phyloP scores from a whole-genome alignment of 2,797 vertebrate genomes.

The Galagoides demidoff region DNA sequence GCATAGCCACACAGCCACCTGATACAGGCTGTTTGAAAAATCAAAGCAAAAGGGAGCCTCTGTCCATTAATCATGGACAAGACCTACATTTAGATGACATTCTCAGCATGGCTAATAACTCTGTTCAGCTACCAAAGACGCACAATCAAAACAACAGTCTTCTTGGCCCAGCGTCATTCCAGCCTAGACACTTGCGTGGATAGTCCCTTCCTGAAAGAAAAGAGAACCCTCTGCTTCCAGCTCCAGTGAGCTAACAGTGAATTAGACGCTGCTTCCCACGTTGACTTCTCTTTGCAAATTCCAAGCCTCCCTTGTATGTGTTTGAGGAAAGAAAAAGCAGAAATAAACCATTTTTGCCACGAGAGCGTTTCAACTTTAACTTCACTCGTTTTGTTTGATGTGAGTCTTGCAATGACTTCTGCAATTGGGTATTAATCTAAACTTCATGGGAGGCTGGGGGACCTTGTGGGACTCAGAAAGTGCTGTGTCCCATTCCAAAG shows the following conservation, averaged over 20 bases:
- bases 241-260: background rate
- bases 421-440: background rate
- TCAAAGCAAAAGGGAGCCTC: slow-evolving; percentile 73
- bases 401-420: background rate
- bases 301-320: background rate
- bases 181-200: slow-evolving; percentile 5
- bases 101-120: slow-evolving; percentile 74
- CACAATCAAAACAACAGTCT: slow-evolving; percentile 37
- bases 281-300: background rate
- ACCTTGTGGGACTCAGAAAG: background rate
- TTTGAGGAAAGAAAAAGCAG: background rate
- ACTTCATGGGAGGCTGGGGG: background rate
- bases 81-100: slow-evolving; percentile 80
- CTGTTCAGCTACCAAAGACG: slow-evolving; percentile 73
- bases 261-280: background rate
- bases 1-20: slow-evolving; percentile 62
- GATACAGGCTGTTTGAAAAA: slow-evolving; percentile 73
- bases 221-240: background rate
- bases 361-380: background rate
- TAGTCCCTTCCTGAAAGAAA: background rate
- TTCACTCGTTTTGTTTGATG: background rate
- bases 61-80: slow-evolving; percentile 57
- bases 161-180: background rate
- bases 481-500: background rate
- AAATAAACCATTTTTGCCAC: background rate